Base-by-base conservation (phyloP, 2,888 invertebrate species). In the Tachina fera region DNA sequence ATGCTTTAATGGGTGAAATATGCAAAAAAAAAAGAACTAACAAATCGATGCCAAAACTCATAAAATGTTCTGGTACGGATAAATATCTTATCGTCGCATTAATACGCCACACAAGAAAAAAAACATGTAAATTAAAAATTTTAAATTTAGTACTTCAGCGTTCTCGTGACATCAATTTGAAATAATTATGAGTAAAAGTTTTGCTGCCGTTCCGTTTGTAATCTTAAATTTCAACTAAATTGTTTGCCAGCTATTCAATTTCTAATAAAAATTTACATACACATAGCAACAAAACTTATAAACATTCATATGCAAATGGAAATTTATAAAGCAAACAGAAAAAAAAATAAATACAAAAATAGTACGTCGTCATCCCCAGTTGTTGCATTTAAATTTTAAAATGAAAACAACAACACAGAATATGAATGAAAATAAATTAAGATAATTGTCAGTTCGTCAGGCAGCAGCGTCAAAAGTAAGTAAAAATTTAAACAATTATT, bases 241-340 rank as follows among this genome's bases (percentile, higher is more conserved):
- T 76, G 78, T 67, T 79, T 75, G 85, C 71, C 75, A 71, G 71
- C 81, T 53, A 51, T 82, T 82, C 74, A 82, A 78, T 85, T 79
- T 78, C 75, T 75, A 51, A 70, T 71, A 70, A 74, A 70, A 74
- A 70, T 31, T 31, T 60, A 78, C 39, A 10, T n/a, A 51, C 43
- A 53, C 13, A 53, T n/a, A 56, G 19, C 16, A 63, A 45, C 41
- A 56, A 13, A 79, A 61, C 13, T 61, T 31, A 31, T 45, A 31
- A 19, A 19, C 51, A 63, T 65, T 56, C n/a, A 79, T 3, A 72
- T 80, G 56, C 19, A 79, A 79, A 78, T 71, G 19, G 68, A 77
- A 68, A 67, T 58, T 16, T 22, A 11, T 19, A 61, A 41, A 51
- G 51, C 43, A 68, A 77, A 56, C 70, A 53, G 49, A 19, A 51